Conservation (phyloP, 2,113 vertebrate genomes). For the Tachysurus fulvidraco region DNA sequence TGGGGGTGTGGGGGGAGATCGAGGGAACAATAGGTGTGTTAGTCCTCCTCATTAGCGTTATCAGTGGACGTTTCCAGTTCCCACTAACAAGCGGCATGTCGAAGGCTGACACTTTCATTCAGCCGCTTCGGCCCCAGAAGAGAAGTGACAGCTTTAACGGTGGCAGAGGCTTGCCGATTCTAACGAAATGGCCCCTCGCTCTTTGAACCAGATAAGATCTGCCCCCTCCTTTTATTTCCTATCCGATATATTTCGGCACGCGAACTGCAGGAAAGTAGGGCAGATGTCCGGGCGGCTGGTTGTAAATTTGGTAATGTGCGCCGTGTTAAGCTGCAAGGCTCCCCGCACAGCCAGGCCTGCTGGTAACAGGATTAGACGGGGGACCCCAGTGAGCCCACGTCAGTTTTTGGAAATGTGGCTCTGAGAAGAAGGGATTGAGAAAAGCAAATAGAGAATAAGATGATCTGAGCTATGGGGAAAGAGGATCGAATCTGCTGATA, state of each 20-base stretch:
- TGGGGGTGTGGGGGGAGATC: slow-evolving; percentile 13
- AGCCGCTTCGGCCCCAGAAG: slow-evolving; percentile 58
- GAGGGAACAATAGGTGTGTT: slow-evolving; percentile 47
- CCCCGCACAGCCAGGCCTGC: slow-evolving; percentile 72
- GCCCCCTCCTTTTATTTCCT: neutral
- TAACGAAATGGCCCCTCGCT: slow-evolving; percentile 71
- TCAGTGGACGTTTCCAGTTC: slow-evolving; percentile 66
- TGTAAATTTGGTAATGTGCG: slow-evolving; percentile 82
- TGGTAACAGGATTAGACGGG: slow-evolving; percentile 81
- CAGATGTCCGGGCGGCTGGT: slow-evolving; percentile 87
- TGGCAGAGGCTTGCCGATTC: slow-evolving; percentile 67
- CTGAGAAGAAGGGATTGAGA: slow-evolving; percentile 30
- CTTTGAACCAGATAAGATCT: slow-evolving; percentile 86
- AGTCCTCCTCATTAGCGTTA: slow-evolving; percentile 72
- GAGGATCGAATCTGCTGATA: slow-evolving; percentile 19
- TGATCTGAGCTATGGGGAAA: slow-evolving; percentile 1
- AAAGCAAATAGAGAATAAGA: slow-evolving; percentile 20
- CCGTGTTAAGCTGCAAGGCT: slow-evolving; percentile 77
- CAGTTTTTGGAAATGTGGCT: slow-evolving; percentile 54
- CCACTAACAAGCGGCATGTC: slow-evolving; percentile 65
- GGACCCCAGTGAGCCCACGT: slow-evolving; percentile 54
- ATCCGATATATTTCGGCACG: slow-evolving; percentile 28
- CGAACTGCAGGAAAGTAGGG: slow-evolving; percentile 76
- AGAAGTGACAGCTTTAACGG: slow-evolving; percentile 76
- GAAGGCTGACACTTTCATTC: slow-evolving; percentile 73